phyloP scores from a whole-genome alignment of 2,888 invertebrate genomes.

The Patella depressa region DNA sequence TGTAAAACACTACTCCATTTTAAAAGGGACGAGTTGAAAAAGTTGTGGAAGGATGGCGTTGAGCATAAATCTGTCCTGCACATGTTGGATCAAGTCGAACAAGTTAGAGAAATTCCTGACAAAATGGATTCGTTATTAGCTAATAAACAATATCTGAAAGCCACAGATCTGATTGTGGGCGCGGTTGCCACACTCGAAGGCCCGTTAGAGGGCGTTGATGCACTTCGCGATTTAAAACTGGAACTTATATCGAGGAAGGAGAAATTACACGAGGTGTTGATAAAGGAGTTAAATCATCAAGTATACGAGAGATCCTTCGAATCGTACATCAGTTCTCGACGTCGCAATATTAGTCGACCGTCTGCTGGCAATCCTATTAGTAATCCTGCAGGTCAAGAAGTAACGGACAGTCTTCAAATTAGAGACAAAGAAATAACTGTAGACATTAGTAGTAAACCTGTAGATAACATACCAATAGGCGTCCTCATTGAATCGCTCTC shows the following conservation, averaged over 20 bases:
- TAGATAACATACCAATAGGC: slow-evolving; percentile 77
- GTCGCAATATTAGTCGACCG: background rate
- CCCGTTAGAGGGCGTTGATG: slow-evolving; percentile 85
- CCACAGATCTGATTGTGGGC: slow-evolving; percentile 83
- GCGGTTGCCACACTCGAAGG: slow-evolving; percentile 80
- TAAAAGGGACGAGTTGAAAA: slow-evolving; percentile 90
- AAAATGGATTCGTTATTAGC: slow-evolving; percentile 78
- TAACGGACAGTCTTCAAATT: too few species aligned
- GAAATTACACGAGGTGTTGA: slow-evolving; percentile 79
- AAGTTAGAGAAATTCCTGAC: slow-evolving; percentile 82
- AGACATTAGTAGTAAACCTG: slow-evolving; percentile 63
- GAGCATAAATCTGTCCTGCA: slow-evolving; percentile 93
- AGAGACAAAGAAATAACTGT: slow-evolving; percentile 43
- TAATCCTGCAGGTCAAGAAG: too few species aligned
- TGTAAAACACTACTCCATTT: slow-evolving; percentile 90
- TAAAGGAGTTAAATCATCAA: slow-evolving; percentile 81
- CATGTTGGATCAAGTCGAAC: slow-evolving; percentile 91
- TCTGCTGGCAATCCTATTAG: too few species aligned
- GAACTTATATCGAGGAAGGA: slow-evolving; percentile 82
- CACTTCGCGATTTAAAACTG: slow-evolving; percentile 82
- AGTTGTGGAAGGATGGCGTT: slow-evolving; percentile 95
- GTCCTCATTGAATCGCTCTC: slow-evolving; percentile 87
- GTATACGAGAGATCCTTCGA: slow-evolving; percentile 77
- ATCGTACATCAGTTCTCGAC: background rate
- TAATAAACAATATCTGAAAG: slow-evolving; percentile 86